A percentile compares a stretch with the other conserved stretches of the same genome.
These are phyloP conservation scores for Polypterus bichir DNA, from an alignment of 2,113 vertebrate species.

Conservation along the genomic window DNA sequence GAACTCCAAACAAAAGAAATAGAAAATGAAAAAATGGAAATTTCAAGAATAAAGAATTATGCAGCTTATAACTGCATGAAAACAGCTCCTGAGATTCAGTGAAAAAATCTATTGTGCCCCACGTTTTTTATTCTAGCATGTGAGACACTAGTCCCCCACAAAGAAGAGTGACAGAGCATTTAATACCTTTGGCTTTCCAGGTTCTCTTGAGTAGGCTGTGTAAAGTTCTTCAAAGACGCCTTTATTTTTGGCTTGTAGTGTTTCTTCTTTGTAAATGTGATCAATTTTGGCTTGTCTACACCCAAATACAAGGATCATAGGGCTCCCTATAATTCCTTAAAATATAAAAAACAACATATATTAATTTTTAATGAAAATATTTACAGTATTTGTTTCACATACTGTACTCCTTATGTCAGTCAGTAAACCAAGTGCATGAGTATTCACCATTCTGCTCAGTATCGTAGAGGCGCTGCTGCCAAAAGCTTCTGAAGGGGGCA, in stretches of 20 bases:
- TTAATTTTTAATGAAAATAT: not conserved
- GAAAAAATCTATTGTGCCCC: too few relatives aligned
- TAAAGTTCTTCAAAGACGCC: slow-evolving; percentile 85
- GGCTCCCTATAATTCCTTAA: slow-evolving; percentile 70
- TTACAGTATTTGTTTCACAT: not conserved
- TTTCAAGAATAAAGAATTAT: too few relatives aligned
- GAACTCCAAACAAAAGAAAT: too few relatives aligned
- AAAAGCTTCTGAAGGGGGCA: slow-evolving; percentile 95
- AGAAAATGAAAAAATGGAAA: too few relatives aligned
- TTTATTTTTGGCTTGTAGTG: slow-evolving; percentile 77
- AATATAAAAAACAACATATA: slow-evolving; percentile 6
- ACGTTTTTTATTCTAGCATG: too few relatives aligned
- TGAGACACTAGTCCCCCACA: not conserved
- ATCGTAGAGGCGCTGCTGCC: slow-evolving; percentile 86
- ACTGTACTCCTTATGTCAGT: not conserved
- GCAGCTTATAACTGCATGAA: too few relatives aligned
- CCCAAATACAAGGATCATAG: slow-evolving; percentile 90
- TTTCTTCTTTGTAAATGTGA: slow-evolving; percentile 92
- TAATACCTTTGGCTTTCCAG: slow-evolving; percentile 89
- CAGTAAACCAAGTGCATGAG: too few relatives aligned
- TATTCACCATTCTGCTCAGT: slow-evolving; percentile 70
- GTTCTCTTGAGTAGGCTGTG: slow-evolving; percentile 89
- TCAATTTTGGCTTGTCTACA: slow-evolving; percentile 89
- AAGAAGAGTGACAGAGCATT: not conserved
- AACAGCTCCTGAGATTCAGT: too few relatives aligned